A percentile compares a stretch with the other conserved stretches of the same genome.
Conservation (phyloP, 2,113 vertebrate genomes). For the Antennarius striatus region DNA sequence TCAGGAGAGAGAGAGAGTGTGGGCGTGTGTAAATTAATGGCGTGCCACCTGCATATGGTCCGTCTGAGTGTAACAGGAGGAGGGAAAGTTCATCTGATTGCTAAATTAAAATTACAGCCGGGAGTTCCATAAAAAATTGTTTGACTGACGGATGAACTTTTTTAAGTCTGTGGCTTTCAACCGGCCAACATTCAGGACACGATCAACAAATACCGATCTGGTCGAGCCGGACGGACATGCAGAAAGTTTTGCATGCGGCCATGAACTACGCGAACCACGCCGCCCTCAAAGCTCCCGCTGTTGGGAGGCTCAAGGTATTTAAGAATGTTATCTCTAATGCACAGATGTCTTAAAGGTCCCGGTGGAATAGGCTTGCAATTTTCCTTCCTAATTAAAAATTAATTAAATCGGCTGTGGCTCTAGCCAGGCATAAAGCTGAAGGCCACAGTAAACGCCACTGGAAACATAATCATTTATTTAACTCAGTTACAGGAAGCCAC, state of each 20-base stretch:
- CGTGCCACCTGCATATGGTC: background rate
- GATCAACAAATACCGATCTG: conserved; percentile 30
- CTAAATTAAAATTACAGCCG: conserved; percentile 49
- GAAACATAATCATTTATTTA: conserved; percentile 79
- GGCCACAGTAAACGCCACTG: conserved; percentile 62
- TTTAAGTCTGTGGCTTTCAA: conserved; percentile 24
- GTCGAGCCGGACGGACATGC: background rate
- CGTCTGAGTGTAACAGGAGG: conserved; percentile 38
- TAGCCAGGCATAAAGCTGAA: conserved; percentile 78
- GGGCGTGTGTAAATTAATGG: conserved; percentile 36
- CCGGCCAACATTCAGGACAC: conserved; percentile 35
- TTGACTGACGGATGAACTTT: conserved; percentile 49
- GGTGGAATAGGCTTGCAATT: conserved; percentile 77
- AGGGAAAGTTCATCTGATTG: conserved; percentile 59
- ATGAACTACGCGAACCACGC: conserved; percentile 22
- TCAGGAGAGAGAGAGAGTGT: conserved; percentile 32
- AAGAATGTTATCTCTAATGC: conserved; percentile 81
- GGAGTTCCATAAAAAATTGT: conserved; percentile 47
- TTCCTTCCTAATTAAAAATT: conserved; percentile 82
- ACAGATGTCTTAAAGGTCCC: conserved; percentile 82
- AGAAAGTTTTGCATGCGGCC: conserved; percentile 42
- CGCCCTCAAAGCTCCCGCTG: conserved; percentile 59
- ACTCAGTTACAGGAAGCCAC: conserved; percentile 76
- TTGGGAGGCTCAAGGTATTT: conserved; percentile 74
- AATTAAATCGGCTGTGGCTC: conserved; percentile 79